These are phyloP conservation scores for Lemur catta DNA, from an alignment of 2,797 vertebrate species.

Conservation along the genomic window DNA sequence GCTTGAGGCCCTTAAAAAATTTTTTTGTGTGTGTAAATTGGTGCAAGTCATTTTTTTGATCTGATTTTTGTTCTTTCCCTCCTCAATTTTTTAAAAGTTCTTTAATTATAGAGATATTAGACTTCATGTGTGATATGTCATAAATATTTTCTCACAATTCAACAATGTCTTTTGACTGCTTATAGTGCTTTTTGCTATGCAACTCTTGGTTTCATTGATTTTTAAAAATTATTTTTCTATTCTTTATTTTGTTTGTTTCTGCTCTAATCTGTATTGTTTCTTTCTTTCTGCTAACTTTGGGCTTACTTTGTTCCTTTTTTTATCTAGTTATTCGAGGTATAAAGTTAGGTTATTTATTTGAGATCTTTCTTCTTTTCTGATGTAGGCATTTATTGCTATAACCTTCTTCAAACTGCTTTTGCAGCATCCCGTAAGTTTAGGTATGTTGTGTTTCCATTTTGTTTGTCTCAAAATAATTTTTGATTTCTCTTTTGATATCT, in stretches of 20 bases:
- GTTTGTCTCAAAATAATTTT: background rate
- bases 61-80: background rate
- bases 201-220: background rate
- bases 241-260: background rate
- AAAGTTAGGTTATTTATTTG: background rate
- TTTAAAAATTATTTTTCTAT: background rate
- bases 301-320: background rate
- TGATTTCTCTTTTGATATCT: background rate
- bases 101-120: background rate
- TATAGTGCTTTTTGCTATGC: background rate
- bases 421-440: background rate
- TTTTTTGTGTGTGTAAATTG: background rate
- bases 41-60: background rate
- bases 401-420: background rate
- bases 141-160: background rate
- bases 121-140: background rate
- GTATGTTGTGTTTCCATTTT: background rate
- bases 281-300: background rate
- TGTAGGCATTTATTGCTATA: background rate
- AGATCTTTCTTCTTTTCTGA: background rate
- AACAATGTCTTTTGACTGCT: background rate
- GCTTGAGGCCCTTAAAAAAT: background rate
- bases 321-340: background rate
- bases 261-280: background rate
- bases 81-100: background rate